Conservation (phyloP, 2,888 invertebrate genomes). For the Homarus gammarus region DNA sequence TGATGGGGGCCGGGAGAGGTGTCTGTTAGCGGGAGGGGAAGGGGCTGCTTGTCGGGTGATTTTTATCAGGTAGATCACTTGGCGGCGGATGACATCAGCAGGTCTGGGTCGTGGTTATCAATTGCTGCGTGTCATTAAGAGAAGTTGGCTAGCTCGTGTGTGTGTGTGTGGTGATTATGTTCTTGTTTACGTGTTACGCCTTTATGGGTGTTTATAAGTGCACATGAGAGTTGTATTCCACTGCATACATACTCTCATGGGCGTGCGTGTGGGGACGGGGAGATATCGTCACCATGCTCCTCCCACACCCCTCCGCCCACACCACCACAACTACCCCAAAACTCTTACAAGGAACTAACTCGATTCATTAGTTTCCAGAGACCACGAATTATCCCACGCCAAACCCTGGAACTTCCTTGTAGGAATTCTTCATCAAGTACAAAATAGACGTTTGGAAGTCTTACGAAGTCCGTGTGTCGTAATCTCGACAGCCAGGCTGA, state of each 20-base stretch:
- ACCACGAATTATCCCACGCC: no score
- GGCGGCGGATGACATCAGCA: background rate
- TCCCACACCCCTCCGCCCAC: no score
- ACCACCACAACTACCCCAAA: no score
- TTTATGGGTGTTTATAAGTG: conserved; percentile 4
- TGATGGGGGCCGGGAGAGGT: no score
- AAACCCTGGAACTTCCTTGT: no score
- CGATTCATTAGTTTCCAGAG: no score
- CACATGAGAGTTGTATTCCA: background rate
- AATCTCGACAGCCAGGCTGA: background rate
- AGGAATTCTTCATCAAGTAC: no score
- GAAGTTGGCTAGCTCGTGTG: background rate
- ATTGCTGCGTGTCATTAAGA: background rate
- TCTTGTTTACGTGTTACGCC: no score
- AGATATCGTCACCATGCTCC: background rate
- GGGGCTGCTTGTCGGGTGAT: background rate
- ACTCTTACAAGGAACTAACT: no score
- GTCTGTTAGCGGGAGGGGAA: background rate
- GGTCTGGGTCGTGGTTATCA: background rate
- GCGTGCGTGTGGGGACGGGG: conserved; percentile 14
- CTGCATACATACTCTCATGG: no score
- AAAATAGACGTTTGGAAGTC: no score
- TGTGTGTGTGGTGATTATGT: background rate
- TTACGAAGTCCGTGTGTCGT: no score
- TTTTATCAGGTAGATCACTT: background rate